These are phyloP conservation scores for Trichosurus vulpecula DNA, from an alignment of 2,797 vertebrate species.

Conservation along the genomic window DNA sequence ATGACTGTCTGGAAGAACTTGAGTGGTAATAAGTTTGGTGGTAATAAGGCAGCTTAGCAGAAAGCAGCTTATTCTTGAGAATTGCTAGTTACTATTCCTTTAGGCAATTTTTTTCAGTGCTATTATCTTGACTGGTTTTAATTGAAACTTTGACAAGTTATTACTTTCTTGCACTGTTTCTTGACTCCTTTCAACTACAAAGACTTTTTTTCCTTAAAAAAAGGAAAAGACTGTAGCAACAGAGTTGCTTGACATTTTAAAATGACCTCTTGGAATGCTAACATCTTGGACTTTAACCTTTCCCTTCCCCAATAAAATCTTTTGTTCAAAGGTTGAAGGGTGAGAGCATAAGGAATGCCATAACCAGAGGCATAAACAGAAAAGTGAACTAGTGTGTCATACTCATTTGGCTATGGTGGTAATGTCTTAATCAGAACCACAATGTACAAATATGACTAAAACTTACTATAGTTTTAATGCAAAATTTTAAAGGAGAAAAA, in stretches of 20 bases:
- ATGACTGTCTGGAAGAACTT: constrained; percentile 50
- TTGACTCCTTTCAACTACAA: constrained; percentile 30
- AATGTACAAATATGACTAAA: not conserved
- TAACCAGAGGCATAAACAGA: not conserved
- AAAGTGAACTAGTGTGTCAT: accelerated
- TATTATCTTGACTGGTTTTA: constrained; percentile 58
- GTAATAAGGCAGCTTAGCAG: constrained; percentile 18
- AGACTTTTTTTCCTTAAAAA: constrained; percentile 29
- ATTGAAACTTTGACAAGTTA: constrained; percentile 8
- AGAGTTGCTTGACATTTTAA: constrained; percentile 17
- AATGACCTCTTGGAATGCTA: constrained; percentile 29
- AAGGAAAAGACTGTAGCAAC: constrained; percentile 16
- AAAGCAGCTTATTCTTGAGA: constrained; percentile 17
- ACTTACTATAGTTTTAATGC: not conserved
- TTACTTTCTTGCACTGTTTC: not conserved
- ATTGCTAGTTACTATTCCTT: constrained; percentile 35
- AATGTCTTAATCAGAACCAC: not conserved
- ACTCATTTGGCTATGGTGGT: not conserved
- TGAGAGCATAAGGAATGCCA: not conserved
- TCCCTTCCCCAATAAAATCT: not conserved
- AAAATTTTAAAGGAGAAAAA: not conserved
- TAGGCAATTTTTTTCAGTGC: not conserved
- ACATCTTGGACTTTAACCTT: not conserved
- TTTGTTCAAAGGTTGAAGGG: not conserved
- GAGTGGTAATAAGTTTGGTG: not conserved